A percentile compares a stretch with the other conserved stretches of the same genome.
Evolutionary conservation across 1,140 invertebrate species (phyloP).

Genomic region (Melipona quadrifasciata): DNA sequence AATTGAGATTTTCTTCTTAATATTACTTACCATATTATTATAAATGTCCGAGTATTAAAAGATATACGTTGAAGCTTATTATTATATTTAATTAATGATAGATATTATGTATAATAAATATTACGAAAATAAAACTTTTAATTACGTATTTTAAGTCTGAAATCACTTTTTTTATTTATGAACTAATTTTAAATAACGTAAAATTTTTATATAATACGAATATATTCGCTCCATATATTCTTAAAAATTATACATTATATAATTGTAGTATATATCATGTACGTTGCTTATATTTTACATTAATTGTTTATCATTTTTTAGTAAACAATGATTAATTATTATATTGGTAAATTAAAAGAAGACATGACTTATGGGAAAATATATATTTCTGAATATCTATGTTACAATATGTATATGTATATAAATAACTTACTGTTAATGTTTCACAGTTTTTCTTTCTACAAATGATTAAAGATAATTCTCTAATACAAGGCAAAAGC

Average conservation of each 20-base stretch:
- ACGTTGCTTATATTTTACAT: neutral
- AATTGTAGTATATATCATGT: neutral
- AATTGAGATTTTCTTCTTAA: neutral
- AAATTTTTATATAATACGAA: neutral
- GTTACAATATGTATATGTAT: conserved; percentile 52
- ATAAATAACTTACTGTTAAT: conserved; percentile 55
- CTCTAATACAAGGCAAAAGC: conserved; percentile 42
- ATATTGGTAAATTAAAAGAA: neutral
- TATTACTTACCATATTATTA: neutral
- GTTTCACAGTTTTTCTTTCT: conserved; percentile 35
- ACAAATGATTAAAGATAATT: conserved; percentile 34
- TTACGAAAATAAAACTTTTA: neutral
- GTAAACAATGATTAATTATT: neutral
- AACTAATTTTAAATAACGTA: neutral
- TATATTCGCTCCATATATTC: neutral
- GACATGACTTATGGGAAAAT: conserved; percentile 62
- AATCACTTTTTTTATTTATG: neutral
- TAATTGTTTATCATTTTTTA: neutral
- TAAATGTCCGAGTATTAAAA: neutral
- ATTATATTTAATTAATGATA: neutral
- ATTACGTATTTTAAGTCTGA: neutral
- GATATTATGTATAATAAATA: neutral
- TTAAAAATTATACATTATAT: neutral
- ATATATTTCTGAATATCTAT: conserved; percentile 67
- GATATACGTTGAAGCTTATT: neutral